These are phyloP conservation scores for Echiichthys vipera DNA, from an alignment of 2,797 vertebrate genomes.

Conservation along the genomic window DNA sequence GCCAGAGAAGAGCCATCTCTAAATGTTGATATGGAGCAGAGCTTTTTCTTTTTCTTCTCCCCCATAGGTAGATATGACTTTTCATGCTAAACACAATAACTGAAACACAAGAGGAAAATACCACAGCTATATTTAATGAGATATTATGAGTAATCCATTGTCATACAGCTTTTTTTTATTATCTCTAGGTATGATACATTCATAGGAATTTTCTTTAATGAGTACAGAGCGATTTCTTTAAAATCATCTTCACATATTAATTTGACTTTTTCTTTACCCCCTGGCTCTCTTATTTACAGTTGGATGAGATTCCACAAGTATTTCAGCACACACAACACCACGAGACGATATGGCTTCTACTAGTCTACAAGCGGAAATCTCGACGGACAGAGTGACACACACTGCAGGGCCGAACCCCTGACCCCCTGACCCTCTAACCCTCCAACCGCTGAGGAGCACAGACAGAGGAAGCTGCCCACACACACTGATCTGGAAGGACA, in stretches of 20 bases:
- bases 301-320: slow-evolving; percentile 83
- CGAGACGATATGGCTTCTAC: slow-evolving; percentile 88
- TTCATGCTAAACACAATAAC: slow-evolving; percentile 23
- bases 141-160: slow-evolving; percentile 82
- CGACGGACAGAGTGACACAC: slow-evolving; percentile 24
- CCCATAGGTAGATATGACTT: neutral
- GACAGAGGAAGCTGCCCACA: slow-evolving; percentile 29
- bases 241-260: slow-evolving; percentile 77
- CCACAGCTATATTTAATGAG: slow-evolving; percentile 85
- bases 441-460: slow-evolving; percentile 42
- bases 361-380: slow-evolving; percentile 84
- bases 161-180: slow-evolving; percentile 86
- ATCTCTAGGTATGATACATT: slow-evolving; percentile 86
- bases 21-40: slow-evolving; percentile 20
- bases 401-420: slow-evolving; percentile 5
- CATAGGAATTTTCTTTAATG: slow-evolving; percentile 75
- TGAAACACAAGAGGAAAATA: slow-evolving; percentile 69
- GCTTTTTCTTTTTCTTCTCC: too few species aligned
- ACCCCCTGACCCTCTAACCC: slow-evolving; percentile 60
- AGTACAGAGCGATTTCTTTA: slow-evolving; percentile 64
- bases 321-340: slow-evolving; percentile 85
- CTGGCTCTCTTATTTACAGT: slow-evolving; percentile 83
- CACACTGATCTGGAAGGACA: slow-evolving; percentile 26
- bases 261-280: slow-evolving; percentile 23
- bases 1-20: slow-evolving; percentile 36